A percentile compares a stretch with the other conserved stretches of the same genome.
Conservation (phyloP, 92 coral and sea anemone genomes). For the Meandrina meandrites region DNA sequence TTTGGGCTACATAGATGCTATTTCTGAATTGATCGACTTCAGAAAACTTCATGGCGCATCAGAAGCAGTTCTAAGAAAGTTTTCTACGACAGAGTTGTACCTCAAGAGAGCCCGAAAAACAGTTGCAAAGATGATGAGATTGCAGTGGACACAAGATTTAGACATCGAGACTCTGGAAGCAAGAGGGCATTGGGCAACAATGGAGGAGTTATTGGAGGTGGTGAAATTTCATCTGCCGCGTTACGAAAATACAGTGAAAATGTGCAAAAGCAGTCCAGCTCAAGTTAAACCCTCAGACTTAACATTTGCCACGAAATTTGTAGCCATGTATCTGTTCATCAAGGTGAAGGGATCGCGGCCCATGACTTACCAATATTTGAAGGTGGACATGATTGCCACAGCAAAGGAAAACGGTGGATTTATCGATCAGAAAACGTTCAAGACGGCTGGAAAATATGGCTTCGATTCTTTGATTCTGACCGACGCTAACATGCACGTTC, state of each 20-base stretch:
- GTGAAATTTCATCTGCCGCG: conserved; percentile 44
- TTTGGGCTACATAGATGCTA: conserved; percentile 48
- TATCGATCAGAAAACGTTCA: background rate
- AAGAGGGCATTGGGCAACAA: conserved; percentile 67
- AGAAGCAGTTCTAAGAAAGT: conserved; percentile 27
- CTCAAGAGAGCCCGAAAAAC: conserved; percentile 27
- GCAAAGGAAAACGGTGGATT: conserved; percentile 40
- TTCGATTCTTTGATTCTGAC: conserved; percentile 21
- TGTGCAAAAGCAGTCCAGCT: conserved; percentile 17
- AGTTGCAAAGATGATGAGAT: conserved; percentile 48
- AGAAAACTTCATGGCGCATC: conserved; percentile 39
- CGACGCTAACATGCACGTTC: conserved; percentile 36
- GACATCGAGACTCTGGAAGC: conserved; percentile 20
- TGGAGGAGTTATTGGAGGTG: conserved; percentile 50
- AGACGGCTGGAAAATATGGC: conserved; percentile 39
- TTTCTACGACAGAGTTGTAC: conserved; percentile 50
- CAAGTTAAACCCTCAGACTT: conserved; percentile 43
- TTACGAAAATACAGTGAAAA: conserved; percentile 31
- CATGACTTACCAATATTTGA: conserved; percentile 42
- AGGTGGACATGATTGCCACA: conserved; percentile 22
- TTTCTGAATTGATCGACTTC: conserved; percentile 6
- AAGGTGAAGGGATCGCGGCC: conserved; percentile 16
- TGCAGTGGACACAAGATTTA: conserved; percentile 58
- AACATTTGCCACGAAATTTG: conserved; percentile 25
- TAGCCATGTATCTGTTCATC: conserved; percentile 25